A percentile compares a stretch with the other conserved stretches of the same genome.
These are phyloP conservation scores for Globodera rostochiensis DNA, from an alignment of 1,140 invertebrate species.

Conservation along the genomic window DNA sequence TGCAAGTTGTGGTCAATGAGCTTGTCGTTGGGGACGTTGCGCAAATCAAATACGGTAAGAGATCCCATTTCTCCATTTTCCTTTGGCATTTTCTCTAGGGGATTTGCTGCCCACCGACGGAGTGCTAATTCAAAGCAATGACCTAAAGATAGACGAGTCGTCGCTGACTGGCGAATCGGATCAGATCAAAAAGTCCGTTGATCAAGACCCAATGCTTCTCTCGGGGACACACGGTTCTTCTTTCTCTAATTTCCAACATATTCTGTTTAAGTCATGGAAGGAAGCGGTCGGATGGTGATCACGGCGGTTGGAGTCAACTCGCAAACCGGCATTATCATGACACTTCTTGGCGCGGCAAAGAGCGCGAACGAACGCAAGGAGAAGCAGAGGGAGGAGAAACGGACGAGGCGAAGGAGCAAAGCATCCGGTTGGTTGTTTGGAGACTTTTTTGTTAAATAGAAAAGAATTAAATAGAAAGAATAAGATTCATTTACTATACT, in stretches of 20 bases:
- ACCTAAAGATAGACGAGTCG: conserved; percentile 95
- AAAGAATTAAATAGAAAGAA: too few relatives aligned
- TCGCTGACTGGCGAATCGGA: conserved; percentile 98
- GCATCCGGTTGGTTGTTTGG: conserved; percentile 54
- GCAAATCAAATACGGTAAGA: conserved; percentile 73
- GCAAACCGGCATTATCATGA: conserved; percentile 99
- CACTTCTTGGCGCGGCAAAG: conserved; percentile 85
- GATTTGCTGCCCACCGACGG: conserved; percentile 97
- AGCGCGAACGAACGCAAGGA: conserved; percentile 63
- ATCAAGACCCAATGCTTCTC: conserved; percentile 90
- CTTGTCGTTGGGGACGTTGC: conserved; percentile 98
- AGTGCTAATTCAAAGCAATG: conserved; percentile 95
- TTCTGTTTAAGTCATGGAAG: conserved; percentile 85
- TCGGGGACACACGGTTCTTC: conserved; percentile 71
- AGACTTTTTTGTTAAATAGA: background rate
- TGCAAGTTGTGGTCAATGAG: conserved; percentile 91
- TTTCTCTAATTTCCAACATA: background rate
- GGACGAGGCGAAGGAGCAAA: conserved; percentile 58
- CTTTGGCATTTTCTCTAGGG: conserved; percentile 62
- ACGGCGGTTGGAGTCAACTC: conserved; percentile 97
- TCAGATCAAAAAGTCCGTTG: conserved; percentile 94
- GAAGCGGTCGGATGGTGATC: conserved; percentile 97
- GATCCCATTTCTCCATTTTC: too few relatives aligned
- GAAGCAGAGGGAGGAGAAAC: conserved; percentile 56
- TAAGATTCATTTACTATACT: background rate